phyloP scores from a whole-genome alignment of 2,888 invertebrate genomes.

The Aproaerema taeniolella region DNA sequence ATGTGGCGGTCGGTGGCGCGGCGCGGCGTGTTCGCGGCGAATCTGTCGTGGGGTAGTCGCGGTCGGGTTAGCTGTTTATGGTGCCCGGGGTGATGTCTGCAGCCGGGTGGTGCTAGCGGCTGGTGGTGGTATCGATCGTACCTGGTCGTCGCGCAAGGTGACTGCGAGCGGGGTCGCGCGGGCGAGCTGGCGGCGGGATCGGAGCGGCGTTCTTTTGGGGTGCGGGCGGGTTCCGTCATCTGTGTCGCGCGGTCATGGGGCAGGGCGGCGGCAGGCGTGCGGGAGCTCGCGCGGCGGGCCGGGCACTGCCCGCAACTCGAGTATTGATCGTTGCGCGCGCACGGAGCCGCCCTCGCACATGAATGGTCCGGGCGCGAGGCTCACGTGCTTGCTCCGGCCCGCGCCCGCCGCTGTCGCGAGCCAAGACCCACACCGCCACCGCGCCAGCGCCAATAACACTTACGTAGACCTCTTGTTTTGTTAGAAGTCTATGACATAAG shows the following conservation, averaged over 20 bases:
- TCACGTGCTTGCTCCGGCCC: slow-evolving; percentile 52
- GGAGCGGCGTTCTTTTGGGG: slow-evolving; percentile 47
- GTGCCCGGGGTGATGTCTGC: background rate
- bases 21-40: background rate
- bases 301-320: slow-evolving; percentile 57
- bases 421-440: too few species aligned
- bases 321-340: slow-evolving; percentile 66
- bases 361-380: slow-evolving; percentile 67
- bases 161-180: slow-evolving; percentile 36
- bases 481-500: too few species aligned
- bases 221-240: slow-evolving; percentile 75
- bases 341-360: slow-evolving; percentile 59
- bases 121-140: slow-evolving; percentile 55
- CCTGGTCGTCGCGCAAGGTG: slow-evolving; percentile 52
- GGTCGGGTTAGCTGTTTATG: background rate
- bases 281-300: slow-evolving; percentile 43
- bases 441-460: too few species aligned
- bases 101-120: slow-evolving; percentile 41
- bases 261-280: slow-evolving; percentile 40
- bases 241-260: slow-evolving; percentile 69
- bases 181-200: slow-evolving; percentile 55
- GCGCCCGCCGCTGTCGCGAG: slow-evolving; percentile 2
- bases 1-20: too few species aligned
- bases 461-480: too few species aligned
- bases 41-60: background rate